Evolutionary conservation across 2,113 vertebrate species (phyloP), one percentile per base, ranked within the genome.

Genomic region (Coptodon rendalli): DNA sequence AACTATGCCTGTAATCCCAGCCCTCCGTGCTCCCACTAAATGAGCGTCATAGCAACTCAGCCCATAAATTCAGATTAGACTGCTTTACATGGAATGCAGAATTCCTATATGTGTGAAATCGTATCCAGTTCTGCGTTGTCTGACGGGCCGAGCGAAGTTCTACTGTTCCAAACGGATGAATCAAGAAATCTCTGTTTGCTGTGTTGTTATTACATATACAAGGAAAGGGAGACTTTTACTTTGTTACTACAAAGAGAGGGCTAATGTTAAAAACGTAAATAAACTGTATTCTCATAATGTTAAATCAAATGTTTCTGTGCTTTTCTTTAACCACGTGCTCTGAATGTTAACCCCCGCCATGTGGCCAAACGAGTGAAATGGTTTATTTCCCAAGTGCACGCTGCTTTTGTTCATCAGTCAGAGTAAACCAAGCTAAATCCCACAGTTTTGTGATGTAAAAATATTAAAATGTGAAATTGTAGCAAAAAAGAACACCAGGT

Each of bases 371-470:
- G 3, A 84, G 85, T 93, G 22, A 17, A 78, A 81, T 80, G 36
- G 63, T 87, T 80, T 12, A 5, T 90, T 82, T 87, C 90, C 80
- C 52, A 52, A 84, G 56, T 24, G 56, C 50, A 83, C 59, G 29
- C 68, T 45, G 57, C 68, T 12, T 81, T 90, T 88, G 85, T 91
- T 45, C 78, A 2, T 24, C 45, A 13, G 53, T 84, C 7, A 19
- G 56, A 80, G 43, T 81, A 85, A 86, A 85, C 48, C n/a, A 22
- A 79, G 43, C 19, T 73, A 89, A 93, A 83, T 91, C 85, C 83
- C 50, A n/a, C 31, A 87, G 87, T 95, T 93, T 94, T 95, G 91
- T 91, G 71, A 93, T 93, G 89, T 93, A 88, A 94, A 92, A 94
- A 81, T 82, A 87, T 93, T 86, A 94, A 91, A 92, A 95, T 91